Conservation (phyloP, 1,140 invertebrate species). For the Lepidurus apus region DNA sequence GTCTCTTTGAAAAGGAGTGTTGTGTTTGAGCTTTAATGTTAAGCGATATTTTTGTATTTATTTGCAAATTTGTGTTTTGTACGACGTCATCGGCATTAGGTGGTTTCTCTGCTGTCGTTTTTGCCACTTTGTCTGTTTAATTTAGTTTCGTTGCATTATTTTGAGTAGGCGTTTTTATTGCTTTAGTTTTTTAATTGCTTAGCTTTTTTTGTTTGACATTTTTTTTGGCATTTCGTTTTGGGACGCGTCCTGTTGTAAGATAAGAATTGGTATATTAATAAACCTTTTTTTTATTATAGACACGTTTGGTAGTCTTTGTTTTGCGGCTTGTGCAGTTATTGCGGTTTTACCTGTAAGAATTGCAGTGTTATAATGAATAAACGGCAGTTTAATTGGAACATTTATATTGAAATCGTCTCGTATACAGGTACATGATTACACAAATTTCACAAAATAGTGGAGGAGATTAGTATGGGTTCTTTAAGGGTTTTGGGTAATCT, state of each 20-base stretch:
- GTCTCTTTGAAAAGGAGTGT: neutral
- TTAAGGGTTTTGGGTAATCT: neutral
- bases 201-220: neutral
- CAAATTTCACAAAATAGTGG: neutral
- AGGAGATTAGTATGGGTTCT: neutral
- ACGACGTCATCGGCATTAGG: neutral
- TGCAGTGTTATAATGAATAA: neutral
- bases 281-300: neutral
- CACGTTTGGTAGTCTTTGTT: neutral
- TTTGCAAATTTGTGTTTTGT: conserved; percentile 7
- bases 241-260: neutral
- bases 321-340: neutral
- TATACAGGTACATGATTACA: neutral
- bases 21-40: neutral
- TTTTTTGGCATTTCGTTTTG: neutral
- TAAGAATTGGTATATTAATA: neutral
- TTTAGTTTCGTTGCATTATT: neutral
- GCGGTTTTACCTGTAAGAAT: neutral
- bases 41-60: neutral
- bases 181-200: neutral
- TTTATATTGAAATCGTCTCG: neutral
- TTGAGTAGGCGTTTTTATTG: neutral
- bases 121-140: conserved; percentile 6
- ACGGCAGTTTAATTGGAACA: neutral
- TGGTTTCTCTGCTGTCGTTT: neutral